phyloP scores from a whole-genome alignment of 2,888 invertebrate species.

The Tinea semifulvella region DNA sequence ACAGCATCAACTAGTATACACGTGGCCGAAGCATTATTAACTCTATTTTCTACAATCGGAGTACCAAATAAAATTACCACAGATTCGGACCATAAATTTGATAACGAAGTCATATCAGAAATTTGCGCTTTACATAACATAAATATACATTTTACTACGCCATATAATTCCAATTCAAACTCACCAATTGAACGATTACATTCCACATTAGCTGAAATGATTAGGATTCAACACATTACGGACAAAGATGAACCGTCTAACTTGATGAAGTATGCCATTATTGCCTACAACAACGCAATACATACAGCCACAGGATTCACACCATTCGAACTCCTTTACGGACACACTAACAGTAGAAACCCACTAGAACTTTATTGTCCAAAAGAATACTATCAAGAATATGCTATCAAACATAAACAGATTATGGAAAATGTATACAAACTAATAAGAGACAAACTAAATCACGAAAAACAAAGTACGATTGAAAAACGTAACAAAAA shows the following conservation, averaged over 20 bases:
- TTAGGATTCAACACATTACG: conserved; percentile 18
- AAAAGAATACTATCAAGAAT: not conserved
- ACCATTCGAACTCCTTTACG: conserved; percentile 21
- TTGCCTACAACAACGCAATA: conserved; percentile 23
- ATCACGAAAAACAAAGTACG: not conserved
- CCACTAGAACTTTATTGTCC: not conserved
- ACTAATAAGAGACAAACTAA: not conserved
- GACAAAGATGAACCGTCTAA: conserved; percentile 22
- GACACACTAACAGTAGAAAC: conserved; percentile 3
- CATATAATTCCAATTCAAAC: conserved; percentile 22
- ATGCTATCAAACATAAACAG: not conserved
- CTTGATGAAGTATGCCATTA: conserved; percentile 21
- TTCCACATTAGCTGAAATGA: conserved; percentile 16
- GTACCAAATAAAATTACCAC: not conserved
- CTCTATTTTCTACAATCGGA: not conserved
- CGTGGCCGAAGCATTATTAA: conserved; percentile 1
- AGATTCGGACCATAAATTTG: conserved; percentile 1
- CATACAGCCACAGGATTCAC: conserved; percentile 25
- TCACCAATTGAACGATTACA: conserved; percentile 22
- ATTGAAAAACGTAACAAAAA: not conserved
- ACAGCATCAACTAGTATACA: conserved; percentile 13
- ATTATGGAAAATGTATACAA: not conserved
- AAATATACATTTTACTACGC: conserved; percentile 21
- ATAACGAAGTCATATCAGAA: not conserved
- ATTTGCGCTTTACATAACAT: conserved; percentile 3